Base-by-base conservation (phyloP, 2,113 vertebrate species). In the Carettochelys insculpta region DNA sequence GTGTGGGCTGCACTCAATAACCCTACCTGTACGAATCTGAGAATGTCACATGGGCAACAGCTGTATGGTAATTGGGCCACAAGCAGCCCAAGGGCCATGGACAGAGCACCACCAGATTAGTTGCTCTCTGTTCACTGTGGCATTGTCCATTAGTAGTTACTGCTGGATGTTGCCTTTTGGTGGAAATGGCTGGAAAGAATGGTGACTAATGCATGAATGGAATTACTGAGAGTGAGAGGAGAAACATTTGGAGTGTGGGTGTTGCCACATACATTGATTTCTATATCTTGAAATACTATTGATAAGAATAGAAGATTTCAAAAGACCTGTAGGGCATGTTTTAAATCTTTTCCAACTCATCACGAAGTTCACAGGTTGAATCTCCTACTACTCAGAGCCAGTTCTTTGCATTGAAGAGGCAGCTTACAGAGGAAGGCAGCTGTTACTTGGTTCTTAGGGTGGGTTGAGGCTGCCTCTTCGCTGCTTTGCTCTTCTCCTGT, bases 341-440 rank as follows among this genome's bases (percentile, higher is more conserved):
- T 87, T 52, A 31, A 80, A 82, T 0, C 1, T 48, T 4, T 38
- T 73, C 54, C 47, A 19, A 29, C 6, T 5, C 61, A 80, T 2
- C 68, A 43, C 1, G 58, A 80, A 38, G 54, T 2, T 19, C 47
- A 90, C 68, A 1, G 19, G 48, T 24, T 29, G 41, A 52, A 25
- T 51, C 86, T 82, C 65, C 31, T 89, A 84, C 82, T 48, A 77
- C 38, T 16, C 61, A 41, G 68, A 73, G 68, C n/a, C 68, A 71
- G 65, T 86, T 92, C 52, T 82, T 93, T 80, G 88, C 73, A 83
- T 75, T 80, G 86, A 85, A 81, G 38, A 89, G n/a, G 8, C 54
- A 38, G 29, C 80, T 90, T 1, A 47, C 2, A 77, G 54, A 75
- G 88, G 43, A 16, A 50, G 34, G 88, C 5, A 4, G 19, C 17